These are phyloP conservation scores for Antennarius striatus DNA, from an alignment of 2,113 vertebrate genomes.

Conservation along the genomic window DNA sequence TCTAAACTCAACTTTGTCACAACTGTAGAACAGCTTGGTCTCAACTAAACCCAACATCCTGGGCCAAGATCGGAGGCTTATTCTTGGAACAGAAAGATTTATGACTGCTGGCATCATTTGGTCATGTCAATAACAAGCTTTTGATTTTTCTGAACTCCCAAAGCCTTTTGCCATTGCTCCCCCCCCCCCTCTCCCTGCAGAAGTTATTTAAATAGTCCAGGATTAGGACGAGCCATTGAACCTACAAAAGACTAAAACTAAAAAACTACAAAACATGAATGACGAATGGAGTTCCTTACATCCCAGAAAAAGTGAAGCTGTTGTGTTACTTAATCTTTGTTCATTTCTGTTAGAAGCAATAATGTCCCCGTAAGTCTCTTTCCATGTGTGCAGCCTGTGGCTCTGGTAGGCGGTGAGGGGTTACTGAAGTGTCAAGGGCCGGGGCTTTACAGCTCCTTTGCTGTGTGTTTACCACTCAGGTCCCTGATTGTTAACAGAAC, in stretches of 20 bases:
- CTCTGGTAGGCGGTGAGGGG: slow-evolving; percentile 23
- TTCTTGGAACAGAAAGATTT: slow-evolving; percentile 45
- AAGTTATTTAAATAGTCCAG: slow-evolving; percentile 38
- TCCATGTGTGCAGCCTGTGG: slow-evolving; percentile 29
- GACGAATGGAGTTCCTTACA: slow-evolving; percentile 1
- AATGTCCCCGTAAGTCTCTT: slow-evolving; percentile 26
- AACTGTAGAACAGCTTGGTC: background rate
- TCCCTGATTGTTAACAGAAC: slow-evolving; percentile 50
- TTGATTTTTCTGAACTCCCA: slow-evolving; percentile 35
- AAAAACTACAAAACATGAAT: background rate
- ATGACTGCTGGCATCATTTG: slow-evolving; percentile 42
- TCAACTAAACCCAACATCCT: slow-evolving; percentile 26
- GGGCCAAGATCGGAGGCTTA: slow-evolving; percentile 5
- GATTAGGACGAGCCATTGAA: slow-evolving; percentile 22
- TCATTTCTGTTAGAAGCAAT: background rate
- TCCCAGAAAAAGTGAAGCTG: slow-evolving; percentile 5
- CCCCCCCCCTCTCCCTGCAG: slow-evolving; percentile 11
- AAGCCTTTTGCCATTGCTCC: slow-evolving; percentile 15
- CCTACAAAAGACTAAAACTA: background rate
- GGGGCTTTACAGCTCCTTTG: slow-evolving; percentile 38
- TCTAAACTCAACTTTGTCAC: slow-evolving; percentile 13
- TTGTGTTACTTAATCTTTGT: background rate
- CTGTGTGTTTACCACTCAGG: slow-evolving; percentile 55
- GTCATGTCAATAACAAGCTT: slow-evolving; percentile 51
- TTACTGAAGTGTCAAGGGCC: slow-evolving; percentile 34